phyloP scores from a whole-genome alignment of 2,113 vertebrate genomes.

The Fregetta grallaria region DNA sequence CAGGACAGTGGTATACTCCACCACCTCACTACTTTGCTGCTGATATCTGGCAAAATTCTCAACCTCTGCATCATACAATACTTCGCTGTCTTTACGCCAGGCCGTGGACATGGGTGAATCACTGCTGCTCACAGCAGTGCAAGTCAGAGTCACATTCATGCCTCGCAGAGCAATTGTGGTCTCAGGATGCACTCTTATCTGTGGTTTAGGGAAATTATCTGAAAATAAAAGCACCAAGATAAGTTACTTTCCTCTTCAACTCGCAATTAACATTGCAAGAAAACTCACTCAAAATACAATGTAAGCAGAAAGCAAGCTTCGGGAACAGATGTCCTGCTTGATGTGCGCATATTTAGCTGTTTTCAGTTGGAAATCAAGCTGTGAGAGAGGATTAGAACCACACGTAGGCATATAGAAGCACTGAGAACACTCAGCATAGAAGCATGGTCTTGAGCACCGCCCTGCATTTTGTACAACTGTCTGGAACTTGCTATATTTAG shows the following conservation, averaged over 20 bases:
- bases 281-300: neutral
- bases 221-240: neutral
- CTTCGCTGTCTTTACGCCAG: constrained; percentile 81
- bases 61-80: constrained; percentile 73
- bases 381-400: neutral
- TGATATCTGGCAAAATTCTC: constrained; percentile 79
- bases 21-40: constrained; percentile 68
- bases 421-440: neutral
- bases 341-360: neutral
- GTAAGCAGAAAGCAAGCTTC: neutral
- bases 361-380: neutral
- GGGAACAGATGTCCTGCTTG: neutral
- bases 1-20: constrained; percentile 77
- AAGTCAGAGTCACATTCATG: constrained; percentile 75
- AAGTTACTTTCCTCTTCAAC: neutral
- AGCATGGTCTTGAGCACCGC: rapidly evolving
- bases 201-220: constrained; percentile 82
- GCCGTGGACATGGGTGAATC: constrained; percentile 77
- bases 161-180: constrained; percentile 72
- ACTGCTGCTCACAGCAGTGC: constrained; percentile 78
- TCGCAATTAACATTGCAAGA: neutral
- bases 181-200: constrained; percentile 79
- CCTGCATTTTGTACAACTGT: neutral
- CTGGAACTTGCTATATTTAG: neutral
- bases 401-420: neutral